A percentile compares a stretch with the other conserved stretches of the same genome.
phyloP scores from a whole-genome alignment of 1,140 invertebrate species.

The Plutomurus gul region DNA sequence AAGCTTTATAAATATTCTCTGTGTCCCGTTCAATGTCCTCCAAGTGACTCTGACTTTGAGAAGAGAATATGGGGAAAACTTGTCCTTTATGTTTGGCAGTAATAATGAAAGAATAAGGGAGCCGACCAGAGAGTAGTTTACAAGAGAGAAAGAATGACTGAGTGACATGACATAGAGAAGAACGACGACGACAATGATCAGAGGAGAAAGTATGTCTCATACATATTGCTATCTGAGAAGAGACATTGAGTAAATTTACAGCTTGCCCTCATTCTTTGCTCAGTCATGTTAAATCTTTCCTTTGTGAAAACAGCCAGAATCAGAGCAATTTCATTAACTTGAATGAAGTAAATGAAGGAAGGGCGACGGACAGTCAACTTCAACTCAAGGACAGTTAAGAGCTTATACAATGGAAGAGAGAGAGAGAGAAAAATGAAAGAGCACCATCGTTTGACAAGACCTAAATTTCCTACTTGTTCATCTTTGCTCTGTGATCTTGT shows the following conservation, averaged over 20 bases:
- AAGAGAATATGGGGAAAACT: too few relatives aligned
- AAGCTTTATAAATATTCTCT: too few relatives aligned
- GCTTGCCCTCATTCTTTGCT: neutral
- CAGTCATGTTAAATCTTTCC: conserved; percentile 3
- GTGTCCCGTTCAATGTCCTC: too few relatives aligned
- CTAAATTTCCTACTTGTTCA: neutral
- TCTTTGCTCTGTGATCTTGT: neutral
- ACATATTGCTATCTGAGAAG: neutral
- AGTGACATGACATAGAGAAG: neutral
- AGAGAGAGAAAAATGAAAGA: neutral
- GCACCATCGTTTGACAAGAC: too few relatives aligned
- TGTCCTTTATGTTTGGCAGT: neutral
- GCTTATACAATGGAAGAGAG: too few relatives aligned
- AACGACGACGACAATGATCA: neutral
- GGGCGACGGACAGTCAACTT: conserved; percentile 4
- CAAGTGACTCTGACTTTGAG: too few relatives aligned
- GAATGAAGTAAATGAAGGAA: too few relatives aligned
- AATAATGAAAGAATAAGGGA: neutral
- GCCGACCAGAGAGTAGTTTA: neutral
- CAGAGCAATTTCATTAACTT: conserved; percentile 18
- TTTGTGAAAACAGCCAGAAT: conserved; percentile 3
- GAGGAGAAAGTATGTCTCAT: neutral
- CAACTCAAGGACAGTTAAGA: neutral
- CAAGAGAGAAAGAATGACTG: neutral
- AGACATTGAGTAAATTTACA: too few relatives aligned